phyloP scores from a whole-genome alignment of 2,113 vertebrate genomes.

The Alligator sinensis region DNA sequence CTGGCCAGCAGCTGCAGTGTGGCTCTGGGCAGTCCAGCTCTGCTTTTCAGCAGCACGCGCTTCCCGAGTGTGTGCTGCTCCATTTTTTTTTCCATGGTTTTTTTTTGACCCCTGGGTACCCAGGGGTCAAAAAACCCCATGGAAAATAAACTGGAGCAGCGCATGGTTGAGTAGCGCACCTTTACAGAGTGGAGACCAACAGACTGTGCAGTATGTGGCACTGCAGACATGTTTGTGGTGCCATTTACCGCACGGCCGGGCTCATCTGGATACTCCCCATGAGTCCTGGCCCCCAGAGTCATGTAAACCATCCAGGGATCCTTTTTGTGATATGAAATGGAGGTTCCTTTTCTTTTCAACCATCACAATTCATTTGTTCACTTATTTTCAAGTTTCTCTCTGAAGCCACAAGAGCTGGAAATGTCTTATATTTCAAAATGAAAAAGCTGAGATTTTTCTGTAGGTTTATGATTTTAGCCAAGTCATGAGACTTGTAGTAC shows the following conservation, averaged over 20 bases:
- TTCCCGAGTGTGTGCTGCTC: too few species aligned
- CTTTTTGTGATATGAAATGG: too few species aligned
- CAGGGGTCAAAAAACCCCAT: not conserved
- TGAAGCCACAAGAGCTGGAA: not conserved
- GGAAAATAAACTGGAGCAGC: not conserved
- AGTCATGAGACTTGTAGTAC: too few species aligned
- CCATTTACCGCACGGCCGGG: not conserved
- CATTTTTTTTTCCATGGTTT: too few species aligned
- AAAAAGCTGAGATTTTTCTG: too few species aligned
- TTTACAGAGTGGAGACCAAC: not conserved
- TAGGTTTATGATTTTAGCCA: too few species aligned
- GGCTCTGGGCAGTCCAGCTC: too few species aligned
- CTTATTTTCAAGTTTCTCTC: too few species aligned
- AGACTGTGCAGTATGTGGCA: not conserved
- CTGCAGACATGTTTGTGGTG: not conserved
- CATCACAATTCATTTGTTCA: too few species aligned
- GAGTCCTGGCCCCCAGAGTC: fast-evolving
- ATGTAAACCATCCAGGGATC: not conserved
- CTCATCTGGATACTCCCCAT: not conserved
- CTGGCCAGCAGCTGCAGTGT: not conserved
- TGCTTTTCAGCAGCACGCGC: too few species aligned
- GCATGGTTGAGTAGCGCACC: not conserved
- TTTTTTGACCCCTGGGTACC: too few species aligned
- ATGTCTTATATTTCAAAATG: not conserved
- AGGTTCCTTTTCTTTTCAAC: too few species aligned